These are phyloP conservation scores for Margarornis squamiger DNA, from an alignment of 2,797 vertebrate genomes.

Conservation along the genomic window DNA sequence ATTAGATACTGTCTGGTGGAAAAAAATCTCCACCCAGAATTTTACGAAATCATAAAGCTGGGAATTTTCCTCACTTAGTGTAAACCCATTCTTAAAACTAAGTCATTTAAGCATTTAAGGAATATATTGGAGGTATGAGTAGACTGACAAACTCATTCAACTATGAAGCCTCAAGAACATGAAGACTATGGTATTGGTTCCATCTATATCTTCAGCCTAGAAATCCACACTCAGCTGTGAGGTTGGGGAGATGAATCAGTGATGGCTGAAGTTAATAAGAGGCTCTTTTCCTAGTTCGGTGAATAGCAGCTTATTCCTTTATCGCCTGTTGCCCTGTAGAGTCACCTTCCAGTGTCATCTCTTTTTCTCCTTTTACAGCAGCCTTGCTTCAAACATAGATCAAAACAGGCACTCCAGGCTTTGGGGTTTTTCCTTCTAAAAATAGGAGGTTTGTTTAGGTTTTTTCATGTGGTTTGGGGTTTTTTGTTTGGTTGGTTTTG, in stretches of 20 bases:
- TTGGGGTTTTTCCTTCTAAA: neutral
- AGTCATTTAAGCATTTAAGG: neutral
- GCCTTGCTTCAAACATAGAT: neutral
- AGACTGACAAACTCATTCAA: neutral
- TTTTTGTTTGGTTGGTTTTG: neutral
- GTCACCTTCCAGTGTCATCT: neutral
- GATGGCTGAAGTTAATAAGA: neutral
- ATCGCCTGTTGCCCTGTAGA: neutral
- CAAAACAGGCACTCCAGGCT: neutral
- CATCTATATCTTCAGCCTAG: neutral
- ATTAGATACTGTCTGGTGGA: neutral
- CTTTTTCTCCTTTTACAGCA: neutral
- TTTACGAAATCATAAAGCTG: neutral
- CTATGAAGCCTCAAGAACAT: neutral
- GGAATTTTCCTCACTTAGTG: neutral
- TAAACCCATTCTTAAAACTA: neutral
- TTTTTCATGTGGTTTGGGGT: fast-evolving
- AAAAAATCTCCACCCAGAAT: neutral
- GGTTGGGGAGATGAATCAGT: neutral
- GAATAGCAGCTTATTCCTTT: neutral
- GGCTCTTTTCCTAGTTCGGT: neutral
- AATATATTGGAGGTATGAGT: neutral
- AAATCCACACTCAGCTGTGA: neutral
- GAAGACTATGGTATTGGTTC: neutral
- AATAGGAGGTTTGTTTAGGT: neutral